Percentiles rank a stretch among this genome's conserved stretches.
These are phyloP conservation scores for Zosterops lateralis DNA, from an alignment of 2,113 vertebrate genomes.

Conservation along the genomic window DNA sequence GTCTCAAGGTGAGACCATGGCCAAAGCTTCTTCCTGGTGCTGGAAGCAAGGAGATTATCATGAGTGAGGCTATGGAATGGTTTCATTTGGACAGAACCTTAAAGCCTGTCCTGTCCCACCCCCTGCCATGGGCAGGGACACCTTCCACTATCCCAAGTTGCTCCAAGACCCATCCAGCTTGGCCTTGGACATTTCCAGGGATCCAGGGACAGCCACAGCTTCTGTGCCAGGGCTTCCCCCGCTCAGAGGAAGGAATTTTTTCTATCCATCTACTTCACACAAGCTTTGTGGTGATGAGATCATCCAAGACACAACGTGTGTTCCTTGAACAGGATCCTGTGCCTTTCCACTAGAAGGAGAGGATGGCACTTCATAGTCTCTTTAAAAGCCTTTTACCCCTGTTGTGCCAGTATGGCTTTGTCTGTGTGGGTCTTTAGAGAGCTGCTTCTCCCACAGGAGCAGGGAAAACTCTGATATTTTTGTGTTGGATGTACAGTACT, in stretches of 20 bases:
- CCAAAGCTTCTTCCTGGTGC: background rate
- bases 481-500: background rate
- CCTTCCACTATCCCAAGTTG: background rate
- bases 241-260: background rate
- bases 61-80: background rate
- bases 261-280: background rate
- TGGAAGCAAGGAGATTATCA: background rate
- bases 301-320: accelerated
- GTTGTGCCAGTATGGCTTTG: background rate
- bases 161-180: background rate
- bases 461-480: background rate
- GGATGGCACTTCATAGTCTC: background rate
- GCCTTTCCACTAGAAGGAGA: background rate
- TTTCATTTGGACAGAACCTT: accelerated
- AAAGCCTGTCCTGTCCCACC: accelerated
- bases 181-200: background rate
- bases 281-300: background rate
- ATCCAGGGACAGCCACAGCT: background rate
- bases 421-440: background rate
- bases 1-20: accelerated
- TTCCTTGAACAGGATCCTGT: background rate
- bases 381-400: background rate
- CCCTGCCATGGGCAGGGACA: background rate
- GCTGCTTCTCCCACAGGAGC: background rate
- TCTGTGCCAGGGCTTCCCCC: background rate